Conservation (phyloP, 2,888 invertebrate genomes). For the Seira sanloemensis region DNA sequence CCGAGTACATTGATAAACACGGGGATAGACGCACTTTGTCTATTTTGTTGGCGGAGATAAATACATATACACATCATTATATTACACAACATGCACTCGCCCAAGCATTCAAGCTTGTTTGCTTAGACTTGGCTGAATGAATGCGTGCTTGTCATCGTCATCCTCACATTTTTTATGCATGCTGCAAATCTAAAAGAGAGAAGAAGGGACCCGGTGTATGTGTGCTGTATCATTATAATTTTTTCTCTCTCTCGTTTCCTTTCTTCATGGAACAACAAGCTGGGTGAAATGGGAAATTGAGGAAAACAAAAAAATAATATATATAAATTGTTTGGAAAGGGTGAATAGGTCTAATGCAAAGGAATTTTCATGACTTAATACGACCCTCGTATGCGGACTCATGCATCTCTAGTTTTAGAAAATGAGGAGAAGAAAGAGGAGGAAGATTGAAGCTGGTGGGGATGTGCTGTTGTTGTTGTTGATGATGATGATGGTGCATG, state of each 20-base stretch:
- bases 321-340: constrained; percentile 25
- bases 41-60: constrained; percentile 13
- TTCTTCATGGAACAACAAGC: constrained; percentile 21
- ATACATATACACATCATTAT: constrained; percentile 30
- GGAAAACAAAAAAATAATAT: constrained; percentile 35
- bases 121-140: constrained; percentile 37
- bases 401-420: not conserved
- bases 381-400: constrained; percentile 30
- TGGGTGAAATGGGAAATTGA: constrained; percentile 32
- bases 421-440: not conserved
- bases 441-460: not conserved
- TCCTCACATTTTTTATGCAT: constrained; percentile 8
- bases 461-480: not conserved
- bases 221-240: not conserved
- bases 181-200: not conserved
- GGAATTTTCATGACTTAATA: constrained; percentile 42
- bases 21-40: not conserved
- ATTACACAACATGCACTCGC: constrained; percentile 39
- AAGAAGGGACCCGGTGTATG: not conserved
- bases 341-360: constrained; percentile 2
- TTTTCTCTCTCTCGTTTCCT: not conserved
- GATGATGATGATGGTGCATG: constrained; percentile 32
- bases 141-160: constrained; percentile 18
- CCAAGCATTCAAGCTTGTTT: constrained; percentile 54
- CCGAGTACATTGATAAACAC: not conserved